Evolutionary conservation across 2,113 vertebrate species (phyloP), one percentile per base, ranked within the genome.

Genomic region (Hiodon tergisus): DNA sequence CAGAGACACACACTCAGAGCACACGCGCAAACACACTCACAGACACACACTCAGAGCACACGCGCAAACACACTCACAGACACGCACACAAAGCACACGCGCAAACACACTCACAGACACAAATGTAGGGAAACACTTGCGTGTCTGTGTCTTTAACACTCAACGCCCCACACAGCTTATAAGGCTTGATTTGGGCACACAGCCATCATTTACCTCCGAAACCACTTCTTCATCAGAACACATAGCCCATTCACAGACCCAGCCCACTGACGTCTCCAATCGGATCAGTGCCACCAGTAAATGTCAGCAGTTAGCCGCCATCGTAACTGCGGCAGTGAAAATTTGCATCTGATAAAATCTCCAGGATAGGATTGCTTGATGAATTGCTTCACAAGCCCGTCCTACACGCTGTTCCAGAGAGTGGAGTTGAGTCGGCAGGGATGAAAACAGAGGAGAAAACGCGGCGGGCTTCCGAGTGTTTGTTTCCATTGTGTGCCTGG

Each of bases 331-430:
- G 74, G 75, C 61, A 48, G 77, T 65, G 77, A 74, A 80, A 78
- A 80, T 75, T 71, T 74, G 81, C 74, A 80, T 78, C 78, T 77
- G 78, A 82, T 82, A 79, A 67, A 68, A 72, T 80, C 81, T 79
- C 57, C 57, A 47, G 67, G 65, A 67, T 77, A 72, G 75, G 79
- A n/a, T n/a, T n/a, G n/a, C n/a, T n/a, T n/a, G n/a, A n/a, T 83
- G 78, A 83, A 83, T 83, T 78, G 78, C 73, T 69, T 67, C 47
- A 31, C 69, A 78, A 77, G 58, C 13, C 67, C 80, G 76, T 76
- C 79, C 78, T 72, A 51, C 69, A 4, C 48, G 57, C 58, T 54
- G 61, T 17, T 67, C 67, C 74, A 7, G 65, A 54, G 74, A 79
- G 3, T 11, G 31, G 46, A 66, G 63, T 11, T 5, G 10, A 47